Percentiles rank a stretch among this genome's conserved stretches.
phyloP scores from a whole-genome alignment of 2,888 invertebrate species.

The Eretmocerus hayati region DNA sequence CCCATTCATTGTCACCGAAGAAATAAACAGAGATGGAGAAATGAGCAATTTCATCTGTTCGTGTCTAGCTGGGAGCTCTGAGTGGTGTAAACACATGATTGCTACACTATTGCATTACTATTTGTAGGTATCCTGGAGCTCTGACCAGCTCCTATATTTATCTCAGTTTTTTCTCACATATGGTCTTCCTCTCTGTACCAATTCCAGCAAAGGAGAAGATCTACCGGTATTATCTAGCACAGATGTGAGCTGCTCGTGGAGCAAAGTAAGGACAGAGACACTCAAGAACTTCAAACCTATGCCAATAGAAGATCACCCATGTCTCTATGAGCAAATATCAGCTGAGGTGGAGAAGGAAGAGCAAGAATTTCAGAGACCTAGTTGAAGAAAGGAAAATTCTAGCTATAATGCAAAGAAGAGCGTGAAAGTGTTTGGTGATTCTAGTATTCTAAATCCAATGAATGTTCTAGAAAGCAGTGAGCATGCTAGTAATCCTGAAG shows the following conservation, averaged over 20 bases:
- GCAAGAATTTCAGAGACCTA: neutral
- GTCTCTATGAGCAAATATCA: too few species aligned
- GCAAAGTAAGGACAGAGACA: neutral
- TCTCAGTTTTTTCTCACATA: neutral
- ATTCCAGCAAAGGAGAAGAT: neutral
- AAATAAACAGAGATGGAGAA: too few species aligned
- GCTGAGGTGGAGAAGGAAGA: neutral
- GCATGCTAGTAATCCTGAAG: too few species aligned
- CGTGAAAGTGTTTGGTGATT: too few species aligned
- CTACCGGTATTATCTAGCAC: slow-evolving; percentile 5
- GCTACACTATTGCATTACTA: neutral
- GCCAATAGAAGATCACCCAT: neutral
- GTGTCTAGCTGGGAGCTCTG: too few species aligned
- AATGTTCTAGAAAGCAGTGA: too few species aligned
- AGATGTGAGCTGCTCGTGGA: neutral
- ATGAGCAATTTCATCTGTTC: too few species aligned
- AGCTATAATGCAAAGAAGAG: neutral
- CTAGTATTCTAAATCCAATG: too few species aligned
- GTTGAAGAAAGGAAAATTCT: neutral
- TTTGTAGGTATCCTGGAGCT: neutral
- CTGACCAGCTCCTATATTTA: neutral
- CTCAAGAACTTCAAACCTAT: neutral
- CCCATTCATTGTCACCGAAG: too few species aligned
- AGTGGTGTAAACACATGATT: neutral
- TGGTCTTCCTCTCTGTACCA: neutral